Percentiles rank a stretch among this genome's conserved stretches.
Conservation (phyloP, 23 tunicate genomes). For the Ciona savignyi region DNA sequence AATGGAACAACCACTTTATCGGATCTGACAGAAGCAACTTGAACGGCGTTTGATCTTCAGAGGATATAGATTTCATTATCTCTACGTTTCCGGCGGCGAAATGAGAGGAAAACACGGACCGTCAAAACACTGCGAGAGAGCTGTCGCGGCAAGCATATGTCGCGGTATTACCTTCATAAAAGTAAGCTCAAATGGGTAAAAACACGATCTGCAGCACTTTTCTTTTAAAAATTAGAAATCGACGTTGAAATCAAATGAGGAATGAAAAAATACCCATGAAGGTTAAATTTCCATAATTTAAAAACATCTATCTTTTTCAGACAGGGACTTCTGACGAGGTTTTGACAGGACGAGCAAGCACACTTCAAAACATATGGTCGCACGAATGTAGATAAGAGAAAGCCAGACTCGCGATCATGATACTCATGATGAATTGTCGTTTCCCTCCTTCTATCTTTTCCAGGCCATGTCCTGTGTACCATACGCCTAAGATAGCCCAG, state of each 20-base stretch:
- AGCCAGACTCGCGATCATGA: no score
- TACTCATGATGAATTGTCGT: conserved; percentile 1
- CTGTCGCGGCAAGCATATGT: no score
- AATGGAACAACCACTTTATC: neutral
- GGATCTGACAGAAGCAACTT: neutral
- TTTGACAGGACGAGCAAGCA: neutral
- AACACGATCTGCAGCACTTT: no score
- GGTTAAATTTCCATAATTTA: no score
- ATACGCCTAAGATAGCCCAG: neutral
- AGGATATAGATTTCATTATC: neutral
- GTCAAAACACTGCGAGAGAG: neutral
- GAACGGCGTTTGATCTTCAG: neutral
- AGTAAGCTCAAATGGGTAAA: no score
- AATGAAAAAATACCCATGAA: neutral
- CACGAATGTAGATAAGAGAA: neutral
- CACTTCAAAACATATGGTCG: neutral
- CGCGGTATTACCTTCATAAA: no score
- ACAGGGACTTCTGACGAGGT: neutral
- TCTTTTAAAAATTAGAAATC: no score
- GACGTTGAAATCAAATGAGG: no score
- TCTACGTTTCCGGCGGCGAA: neutral
- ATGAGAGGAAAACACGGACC: neutral
- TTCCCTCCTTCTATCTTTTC: neutral
- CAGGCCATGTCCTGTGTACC: neutral
- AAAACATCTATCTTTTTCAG: neutral